A percentile compares a stretch with the other conserved stretches of the same genome.
Evolutionary conservation across 2,797 vertebrate genomes (phyloP).

Genomic region (Bradypodion ventrale): DNA sequence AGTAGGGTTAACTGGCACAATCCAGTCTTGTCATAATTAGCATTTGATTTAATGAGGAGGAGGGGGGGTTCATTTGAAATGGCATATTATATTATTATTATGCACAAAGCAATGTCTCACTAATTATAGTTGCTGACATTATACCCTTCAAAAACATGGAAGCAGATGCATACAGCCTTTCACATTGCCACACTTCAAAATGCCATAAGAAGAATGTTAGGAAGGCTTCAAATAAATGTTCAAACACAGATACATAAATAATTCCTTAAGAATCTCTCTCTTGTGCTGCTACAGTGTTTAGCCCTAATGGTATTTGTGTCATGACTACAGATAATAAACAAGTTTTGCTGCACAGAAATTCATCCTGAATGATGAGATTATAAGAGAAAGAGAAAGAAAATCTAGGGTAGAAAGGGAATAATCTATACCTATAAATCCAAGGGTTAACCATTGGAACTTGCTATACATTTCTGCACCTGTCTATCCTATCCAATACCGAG

Average conservation of each 20-base stretch:
- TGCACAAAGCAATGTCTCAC: conserved; percentile 47
- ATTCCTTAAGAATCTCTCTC: conserved; percentile 37
- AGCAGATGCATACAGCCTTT: conserved; percentile 42
- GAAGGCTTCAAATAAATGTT: conserved; percentile 63
- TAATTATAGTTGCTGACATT: conserved; percentile 60
- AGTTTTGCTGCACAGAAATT: conserved; percentile 24
- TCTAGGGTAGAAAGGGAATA: not conserved
- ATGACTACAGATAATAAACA: conserved; percentile 34
- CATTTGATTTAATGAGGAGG: conserved; percentile 50
- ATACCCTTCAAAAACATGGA: conserved; percentile 55
- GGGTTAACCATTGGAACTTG: too few relatives aligned
- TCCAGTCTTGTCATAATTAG: conserved; percentile 36
- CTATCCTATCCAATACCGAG: too few relatives aligned
- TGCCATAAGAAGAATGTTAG: conserved; percentile 57
- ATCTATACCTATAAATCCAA: too few relatives aligned
- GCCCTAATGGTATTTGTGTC: conserved; percentile 38
- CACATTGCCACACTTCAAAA: conserved; percentile 50
- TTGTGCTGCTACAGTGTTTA: conserved; percentile 50
- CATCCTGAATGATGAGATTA: conserved; percentile 44
- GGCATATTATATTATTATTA: conserved; percentile 42
- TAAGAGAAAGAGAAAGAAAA: conserved; percentile 53
- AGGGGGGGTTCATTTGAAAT: conserved; percentile 46
- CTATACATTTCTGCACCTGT: too few relatives aligned
- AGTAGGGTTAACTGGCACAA: conserved; percentile 10
- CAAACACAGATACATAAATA: conserved; percentile 40